Conservation (phyloP, 1,140 invertebrate genomes). For the Heterodera schachtii region DNA sequence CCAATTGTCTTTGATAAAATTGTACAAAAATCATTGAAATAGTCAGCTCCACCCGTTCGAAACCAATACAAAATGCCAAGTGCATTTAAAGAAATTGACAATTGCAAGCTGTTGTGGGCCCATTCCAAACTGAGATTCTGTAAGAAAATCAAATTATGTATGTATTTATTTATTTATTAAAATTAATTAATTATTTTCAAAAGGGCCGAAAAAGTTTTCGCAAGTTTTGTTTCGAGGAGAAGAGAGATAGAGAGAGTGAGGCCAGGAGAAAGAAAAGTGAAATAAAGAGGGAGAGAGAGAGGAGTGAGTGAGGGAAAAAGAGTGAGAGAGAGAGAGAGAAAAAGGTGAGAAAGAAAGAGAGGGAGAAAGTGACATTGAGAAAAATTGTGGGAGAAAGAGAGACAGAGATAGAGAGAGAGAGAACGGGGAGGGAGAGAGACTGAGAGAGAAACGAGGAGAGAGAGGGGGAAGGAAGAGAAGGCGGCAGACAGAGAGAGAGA, state of each 20-base stretch:
- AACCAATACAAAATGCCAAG: conserved; percentile 15
- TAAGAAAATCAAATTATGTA: not conserved
- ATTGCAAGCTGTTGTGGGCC: conserved; percentile 28
- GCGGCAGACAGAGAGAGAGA: too few relatives aligned
- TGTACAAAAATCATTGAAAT: conserved; percentile 5
- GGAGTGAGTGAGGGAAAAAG: not conserved
- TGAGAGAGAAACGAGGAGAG: too few relatives aligned
- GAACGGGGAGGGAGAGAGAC: too few relatives aligned
- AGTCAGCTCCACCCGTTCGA: not conserved
- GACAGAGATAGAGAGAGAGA: too few relatives aligned
- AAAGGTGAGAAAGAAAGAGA: too few relatives aligned
- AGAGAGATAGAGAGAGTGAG: too few relatives aligned
- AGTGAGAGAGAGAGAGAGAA: not conserved
- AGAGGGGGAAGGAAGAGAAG: too few relatives aligned
- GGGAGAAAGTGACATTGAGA: too few relatives aligned
- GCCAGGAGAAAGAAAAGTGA: too few relatives aligned
- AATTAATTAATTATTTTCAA: not conserved
- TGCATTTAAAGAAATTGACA: conserved; percentile 22
- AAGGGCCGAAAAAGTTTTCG: not conserved
- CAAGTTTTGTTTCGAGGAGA: too few relatives aligned
- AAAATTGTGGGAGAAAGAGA: too few relatives aligned
- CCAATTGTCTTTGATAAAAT: not conserved
- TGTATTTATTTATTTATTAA: not conserved
- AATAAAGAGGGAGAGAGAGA: too few relatives aligned
- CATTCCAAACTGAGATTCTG: conserved; percentile 16